phyloP scores from a whole-genome alignment of 2,888 invertebrate genomes.

The Clunio marinus region DNA sequence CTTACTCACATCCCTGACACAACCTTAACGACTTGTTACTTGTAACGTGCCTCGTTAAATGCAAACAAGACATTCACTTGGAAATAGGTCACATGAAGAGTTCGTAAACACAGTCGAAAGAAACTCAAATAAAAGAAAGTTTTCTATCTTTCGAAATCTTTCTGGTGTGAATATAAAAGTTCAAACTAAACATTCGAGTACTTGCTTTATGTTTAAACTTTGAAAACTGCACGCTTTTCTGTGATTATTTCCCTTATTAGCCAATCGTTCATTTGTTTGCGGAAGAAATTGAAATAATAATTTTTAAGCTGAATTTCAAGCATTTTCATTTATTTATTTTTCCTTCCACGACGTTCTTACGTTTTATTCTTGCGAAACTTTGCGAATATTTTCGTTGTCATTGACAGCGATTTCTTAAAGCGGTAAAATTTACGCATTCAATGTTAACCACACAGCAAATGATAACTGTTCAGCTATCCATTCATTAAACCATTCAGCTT shows the following conservation, averaged over 20 bases:
- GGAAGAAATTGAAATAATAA: not conserved
- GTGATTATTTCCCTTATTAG: not conserved
- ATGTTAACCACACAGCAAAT: too few relatives aligned
- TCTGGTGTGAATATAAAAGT: too few relatives aligned
- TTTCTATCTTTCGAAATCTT: too few relatives aligned
- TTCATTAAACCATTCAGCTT: too few relatives aligned
- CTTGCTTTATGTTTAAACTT: too few relatives aligned
- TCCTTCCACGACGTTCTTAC: not conserved
- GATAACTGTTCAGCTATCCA: too few relatives aligned
- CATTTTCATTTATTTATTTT: too few relatives aligned
- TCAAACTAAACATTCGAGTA: too few relatives aligned
- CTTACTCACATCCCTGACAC: not conserved
- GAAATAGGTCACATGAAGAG: slow-evolving; percentile 5
- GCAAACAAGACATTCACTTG: not conserved
- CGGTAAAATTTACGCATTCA: not conserved
- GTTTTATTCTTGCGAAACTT: not conserved
- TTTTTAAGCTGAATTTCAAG: too few relatives aligned
- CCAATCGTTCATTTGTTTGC: not conserved
- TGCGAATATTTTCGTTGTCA: not conserved
- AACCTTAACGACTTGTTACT: not conserved
- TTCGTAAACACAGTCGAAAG: too few relatives aligned
- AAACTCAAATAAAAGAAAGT: too few relatives aligned
- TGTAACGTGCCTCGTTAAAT: not conserved
- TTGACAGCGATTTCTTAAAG: not conserved
- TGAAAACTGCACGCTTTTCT: not conserved